Base-by-base conservation (phyloP, 2,797 vertebrate species). In the Aldrovandia affinis region DNA sequence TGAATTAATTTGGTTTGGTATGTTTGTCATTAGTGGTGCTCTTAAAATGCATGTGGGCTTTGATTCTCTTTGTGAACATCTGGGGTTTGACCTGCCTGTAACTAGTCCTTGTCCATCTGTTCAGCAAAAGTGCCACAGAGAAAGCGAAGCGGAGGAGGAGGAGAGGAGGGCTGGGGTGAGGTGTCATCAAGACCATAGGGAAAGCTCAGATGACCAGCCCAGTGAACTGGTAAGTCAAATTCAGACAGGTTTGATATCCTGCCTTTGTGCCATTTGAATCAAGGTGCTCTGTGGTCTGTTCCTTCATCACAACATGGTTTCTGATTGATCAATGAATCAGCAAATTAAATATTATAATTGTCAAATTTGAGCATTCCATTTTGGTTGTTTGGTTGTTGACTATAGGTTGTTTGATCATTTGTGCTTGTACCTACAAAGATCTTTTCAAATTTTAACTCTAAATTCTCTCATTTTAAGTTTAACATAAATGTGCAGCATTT, bases 51-150 rank as follows among this genome's bases (percentile, higher is more conserved):
- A 57, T 47, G 73, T 12, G 65, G 15, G 73, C 70, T 25, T 22
- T 75, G 73, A 77, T 9, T 47, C 20, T 44, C 2, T 73, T 25
- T 42, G 36, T 77, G 42, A 77, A 44, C 22, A 47, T 47, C 7
- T 77, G 78, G n/a, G 5, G 20, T 33, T 55, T 25, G 39, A 44
- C 73, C 39, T 77, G 73, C 42, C 42, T 73, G 25, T 47, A 47
- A 77, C 25, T 44, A n/a, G 22, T 47, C 22, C 39, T 77, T 20
- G 39, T 77, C 42, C 42, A 77, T 77, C 42, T 77, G 39, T 77
- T 77, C 42, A 77, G 73, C 73, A 77, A 36, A 80, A 52, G 20
- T 52, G 78, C 28, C 52, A 55, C 14, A 57, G 18, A 80, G 75
- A 47, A 78, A 57, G 52, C n/a, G 47, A 80, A n/a, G 47, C 25